Evolutionary conservation across 1,140 invertebrate species (phyloP).

Genomic region (Cecropterus lyciades): DNA sequence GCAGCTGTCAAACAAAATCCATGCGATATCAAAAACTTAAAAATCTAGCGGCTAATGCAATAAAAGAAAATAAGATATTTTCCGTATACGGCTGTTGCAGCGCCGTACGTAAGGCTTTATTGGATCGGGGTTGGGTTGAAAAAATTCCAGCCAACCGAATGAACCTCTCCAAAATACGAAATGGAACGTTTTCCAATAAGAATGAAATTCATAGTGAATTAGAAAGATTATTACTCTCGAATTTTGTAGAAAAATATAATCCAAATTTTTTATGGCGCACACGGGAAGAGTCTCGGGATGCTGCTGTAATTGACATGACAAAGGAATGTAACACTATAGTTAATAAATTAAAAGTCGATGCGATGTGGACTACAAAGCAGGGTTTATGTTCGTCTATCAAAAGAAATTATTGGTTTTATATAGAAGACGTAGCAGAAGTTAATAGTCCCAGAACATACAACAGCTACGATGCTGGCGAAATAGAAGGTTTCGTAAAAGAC

Average conservation of each 20-base stretch:
- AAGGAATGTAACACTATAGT: conserved; percentile 75
- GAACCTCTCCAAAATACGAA: conserved; percentile 65
- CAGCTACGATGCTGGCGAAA: conserved; percentile 77
- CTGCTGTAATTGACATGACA: conserved; percentile 61
- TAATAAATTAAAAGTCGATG: conserved; percentile 84
- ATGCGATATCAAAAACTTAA: conserved; percentile 61
- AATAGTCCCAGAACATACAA: conserved; percentile 85
- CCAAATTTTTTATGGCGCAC: conserved; percentile 86
- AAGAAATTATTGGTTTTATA: conserved; percentile 85
- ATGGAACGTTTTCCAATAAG: conserved; percentile 67
- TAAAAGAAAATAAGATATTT: conserved; percentile 74
- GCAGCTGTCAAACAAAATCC: conserved; percentile 58
- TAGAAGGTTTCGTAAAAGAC: conserved; percentile 84
- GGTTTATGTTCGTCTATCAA: conserved; percentile 86
- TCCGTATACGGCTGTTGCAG: conserved; percentile 72
- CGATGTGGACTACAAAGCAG: conserved; percentile 86
- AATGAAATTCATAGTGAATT: conserved; percentile 64
- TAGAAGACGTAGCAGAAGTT: conserved; percentile 84
- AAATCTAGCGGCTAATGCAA: conserved; percentile 58
- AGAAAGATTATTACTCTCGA: conserved; percentile 82
- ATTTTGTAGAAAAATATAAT: conserved; percentile 84
- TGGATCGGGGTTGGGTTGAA: conserved; percentile 86
- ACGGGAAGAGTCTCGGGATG: conserved; percentile 67
- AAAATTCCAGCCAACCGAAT: conserved; percentile 78
- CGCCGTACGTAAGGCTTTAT: conserved; percentile 80